phyloP scores from a whole-genome alignment of 2,113 vertebrate species.

The Perccottus glenii region DNA sequence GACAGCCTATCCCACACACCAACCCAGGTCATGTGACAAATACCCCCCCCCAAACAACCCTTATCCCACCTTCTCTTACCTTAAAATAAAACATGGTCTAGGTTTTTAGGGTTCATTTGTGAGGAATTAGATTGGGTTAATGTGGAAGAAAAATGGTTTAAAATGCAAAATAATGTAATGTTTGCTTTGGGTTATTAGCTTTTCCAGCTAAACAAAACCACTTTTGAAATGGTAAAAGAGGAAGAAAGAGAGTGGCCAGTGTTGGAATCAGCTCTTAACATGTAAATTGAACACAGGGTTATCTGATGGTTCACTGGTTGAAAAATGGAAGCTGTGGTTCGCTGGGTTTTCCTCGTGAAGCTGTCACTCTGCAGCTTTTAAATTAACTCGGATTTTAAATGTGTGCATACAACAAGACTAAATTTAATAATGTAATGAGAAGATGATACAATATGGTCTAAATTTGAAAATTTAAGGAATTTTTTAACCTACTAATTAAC shows the following conservation, averaged over 20 bases:
- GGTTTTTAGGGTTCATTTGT: conserved; percentile 74
- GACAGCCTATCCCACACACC: conserved; percentile 88
- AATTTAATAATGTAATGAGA: no score
- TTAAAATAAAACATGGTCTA: conserved; percentile 78
- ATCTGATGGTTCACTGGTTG: conserved; percentile 50
- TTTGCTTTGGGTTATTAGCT: no score
- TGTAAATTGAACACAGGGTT: conserved; percentile 58
- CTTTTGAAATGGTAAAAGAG: conserved; percentile 58
- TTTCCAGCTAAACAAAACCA: conserved; percentile 57
- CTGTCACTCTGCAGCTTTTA: no score
- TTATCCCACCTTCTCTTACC: conserved; percentile 78
- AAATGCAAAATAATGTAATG: no score
- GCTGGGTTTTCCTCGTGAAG: no score
- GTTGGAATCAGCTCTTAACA: conserved; percentile 57
- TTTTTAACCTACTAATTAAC: no score
- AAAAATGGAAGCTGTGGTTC: conserved; percentile 41
- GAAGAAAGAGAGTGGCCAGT: conserved; percentile 25
- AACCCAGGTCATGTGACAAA: conserved; percentile 83
- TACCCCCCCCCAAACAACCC: conserved; percentile 12
- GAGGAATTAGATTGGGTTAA: conserved; percentile 80
- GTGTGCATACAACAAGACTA: no score
- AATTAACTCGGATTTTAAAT: no score
- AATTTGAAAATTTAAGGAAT: no score
- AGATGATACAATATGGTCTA: no score
- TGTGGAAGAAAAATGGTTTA: background rate